Evolutionary conservation across 2,888 invertebrate genomes (phyloP).

Genomic region (Pristionchus fissidentatus): DNA sequence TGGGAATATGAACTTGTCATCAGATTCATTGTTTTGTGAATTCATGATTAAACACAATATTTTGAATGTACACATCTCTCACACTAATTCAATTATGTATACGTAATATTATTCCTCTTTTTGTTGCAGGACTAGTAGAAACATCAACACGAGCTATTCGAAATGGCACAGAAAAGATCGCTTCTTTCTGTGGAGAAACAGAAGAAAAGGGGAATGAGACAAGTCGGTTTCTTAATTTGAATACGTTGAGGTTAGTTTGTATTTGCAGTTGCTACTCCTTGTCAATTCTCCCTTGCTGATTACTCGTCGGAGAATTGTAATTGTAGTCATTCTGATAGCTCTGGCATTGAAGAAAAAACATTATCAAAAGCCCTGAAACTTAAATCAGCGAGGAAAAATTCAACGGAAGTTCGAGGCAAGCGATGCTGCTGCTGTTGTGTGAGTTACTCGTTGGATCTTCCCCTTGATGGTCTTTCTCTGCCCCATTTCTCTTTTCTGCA

Average conservation of each 20-base stretch:
- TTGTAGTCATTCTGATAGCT: neutral
- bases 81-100: too few relatives aligned
- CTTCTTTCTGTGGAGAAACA: neutral
- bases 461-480: too few relatives aligned
- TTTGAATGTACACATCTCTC: too few relatives aligned
- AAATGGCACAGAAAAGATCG: neutral
- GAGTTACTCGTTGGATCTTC: neutral
- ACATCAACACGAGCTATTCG: neutral
- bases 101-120: too few relatives aligned
- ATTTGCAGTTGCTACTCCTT: neutral
- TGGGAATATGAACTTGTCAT: too few relatives aligned
- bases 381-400: neutral
- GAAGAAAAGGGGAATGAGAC: neutral
- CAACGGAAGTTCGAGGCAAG: neutral
- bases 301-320: neutral
- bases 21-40: too few relatives aligned
- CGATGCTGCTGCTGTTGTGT: slow-evolving; percentile 28
- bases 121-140: neutral
- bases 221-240: neutral
- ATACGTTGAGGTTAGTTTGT: neutral
- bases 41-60: too few relatives aligned
- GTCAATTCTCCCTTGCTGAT: neutral
- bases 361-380: neutral
- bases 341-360: neutral
- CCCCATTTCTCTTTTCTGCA: too few relatives aligned